Base-by-base conservation (phyloP, 2,888 invertebrate genomes). In the Melinopterus prodromus region DNA sequence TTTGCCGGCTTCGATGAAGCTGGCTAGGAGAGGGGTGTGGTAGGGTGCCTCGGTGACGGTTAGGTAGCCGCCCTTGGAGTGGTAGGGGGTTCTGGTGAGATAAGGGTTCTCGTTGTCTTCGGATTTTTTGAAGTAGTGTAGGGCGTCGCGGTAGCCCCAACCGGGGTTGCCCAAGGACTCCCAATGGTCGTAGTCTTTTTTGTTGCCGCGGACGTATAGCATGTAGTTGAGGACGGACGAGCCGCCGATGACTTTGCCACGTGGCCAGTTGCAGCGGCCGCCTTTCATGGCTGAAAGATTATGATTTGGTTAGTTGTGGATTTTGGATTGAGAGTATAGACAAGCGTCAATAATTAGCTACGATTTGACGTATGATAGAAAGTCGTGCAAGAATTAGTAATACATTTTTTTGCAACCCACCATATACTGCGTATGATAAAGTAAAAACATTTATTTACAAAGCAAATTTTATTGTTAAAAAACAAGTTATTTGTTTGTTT, bases 221-320 rank as follows among this genome's bases (percentile, higher is more conserved):
- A 98, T 98, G 88, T 96, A 97, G 89, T 98, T 98, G 0, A 98
- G 91, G 0, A 97, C 96, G 69, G 95, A 95, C 14, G 95, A 95
- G 0, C 98, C 98, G 0, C 98, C 98, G 2, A 98, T 91, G 0
- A 97, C 97, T 88, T 97, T 98, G 0, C 98, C 98, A 16, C 98
- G 91, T 0, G 97, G 97, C 97, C 97, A 97, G 89, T 97, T 97
- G 88, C 97, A 97, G 38, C 97, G 92, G 6, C 94, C 93, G 69
- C 93, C 93, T 85, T 93, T 93, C 96, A 97, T 96, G 6, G 95
- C 96, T 96, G 89, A 0, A 78, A 81, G 6, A 77, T 36, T 36
- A 53, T 53, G 1, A 53, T 6, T 53, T 53, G 12, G 9, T 70
- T 36, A 77, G 15, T 16, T 14, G 6, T 26, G 74, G 6, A 26